phyloP scores from a whole-genome alignment of 2,113 vertebrate species.

The Albula goreensis region DNA sequence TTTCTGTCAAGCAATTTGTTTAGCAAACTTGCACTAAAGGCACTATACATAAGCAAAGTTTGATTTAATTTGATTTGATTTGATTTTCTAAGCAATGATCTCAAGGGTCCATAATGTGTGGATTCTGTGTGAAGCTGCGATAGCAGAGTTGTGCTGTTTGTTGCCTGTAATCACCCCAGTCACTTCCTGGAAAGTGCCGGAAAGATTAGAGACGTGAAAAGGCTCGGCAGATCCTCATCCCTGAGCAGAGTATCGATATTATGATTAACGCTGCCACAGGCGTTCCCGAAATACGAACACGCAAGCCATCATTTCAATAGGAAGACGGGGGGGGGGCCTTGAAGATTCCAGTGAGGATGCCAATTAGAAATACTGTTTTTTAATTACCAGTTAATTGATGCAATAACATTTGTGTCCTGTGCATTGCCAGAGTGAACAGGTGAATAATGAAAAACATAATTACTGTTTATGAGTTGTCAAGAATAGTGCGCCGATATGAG shows the following conservation, averaged over 20 bases:
- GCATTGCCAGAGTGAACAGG: constrained; percentile 63
- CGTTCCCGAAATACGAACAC: neutral
- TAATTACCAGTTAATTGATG: constrained; percentile 71
- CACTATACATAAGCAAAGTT: too few species aligned
- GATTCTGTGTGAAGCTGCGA: neutral
- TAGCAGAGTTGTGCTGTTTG: neutral
- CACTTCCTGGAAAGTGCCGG: neutral
- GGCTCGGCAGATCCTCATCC: constrained; percentile 4
- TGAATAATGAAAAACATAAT: constrained; percentile 70
- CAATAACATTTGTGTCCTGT: constrained; percentile 64
- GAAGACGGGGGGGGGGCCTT: constrained; percentile 16
- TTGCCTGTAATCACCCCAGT: constrained; percentile 7
- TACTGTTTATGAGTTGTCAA: constrained; percentile 70
- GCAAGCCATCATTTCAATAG: neutral
- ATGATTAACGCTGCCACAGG: constrained; percentile 12
- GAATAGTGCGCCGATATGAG: constrained; percentile 61
- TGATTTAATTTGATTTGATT: too few species aligned
- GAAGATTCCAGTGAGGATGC: constrained; percentile 61
- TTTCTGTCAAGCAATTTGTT: too few species aligned
- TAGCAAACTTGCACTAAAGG: too few species aligned
- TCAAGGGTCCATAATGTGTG: neutral
- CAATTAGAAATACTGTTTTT: constrained; percentile 71
- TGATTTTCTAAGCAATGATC: neutral
- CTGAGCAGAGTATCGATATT: constrained; percentile 24
- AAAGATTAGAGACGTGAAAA: constrained; percentile 13